Evolutionary conservation across 2,888 invertebrate species (phyloP), one percentile per base, ranked within the genome.

Genomic region (Baronia brevicornis): DNA sequence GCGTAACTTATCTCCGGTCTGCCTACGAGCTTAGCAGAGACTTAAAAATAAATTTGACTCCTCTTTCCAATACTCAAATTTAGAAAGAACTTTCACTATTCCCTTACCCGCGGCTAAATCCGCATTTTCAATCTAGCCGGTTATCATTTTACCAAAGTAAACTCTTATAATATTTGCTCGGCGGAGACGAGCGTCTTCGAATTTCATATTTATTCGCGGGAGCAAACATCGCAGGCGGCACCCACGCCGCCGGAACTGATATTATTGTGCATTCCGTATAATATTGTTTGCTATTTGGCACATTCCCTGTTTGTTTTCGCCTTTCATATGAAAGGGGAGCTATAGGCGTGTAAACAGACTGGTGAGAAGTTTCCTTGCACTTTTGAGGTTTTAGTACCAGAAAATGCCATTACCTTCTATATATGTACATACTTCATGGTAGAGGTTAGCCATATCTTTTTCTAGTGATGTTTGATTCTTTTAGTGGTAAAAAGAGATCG

Each of bases 211-310:
- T 84, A 84, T 84, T 84, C 69, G 75, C 71, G 67, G 62, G 71
- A 69, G 79, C 67, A 82, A 84, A 84, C 74, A 75, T 44, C 59
- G 49, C 46, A 49, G 38, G 44, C 44, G 67, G 55, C 64, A 63
- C 70, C 71, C 72, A 66, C 66, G 61, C 51, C 64, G 59, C 64
- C 80, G 82, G 84, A 80, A 82, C 79, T 80, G 78, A 82, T 84
- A 84, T 84, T 84, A 84, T 84, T 84, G 84, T 84, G 84, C 82
- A 84, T 84, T 80, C 82, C 79, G 84, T 79, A 84, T 84, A 84
- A 84, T 84, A 84, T 84, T 84, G 84, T 84, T 84, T 84, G 80
- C 82, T 84, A 74, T 80, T 84, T 84, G 80, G 74, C 84, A 84
- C 84, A 82, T 84, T 82, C 79, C 60, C 65, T 84, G 74, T 84